Evolutionary conservation across 2,113 vertebrate genomes (phyloP).

Genomic region (Apistogramma diplotaenia): DNA sequence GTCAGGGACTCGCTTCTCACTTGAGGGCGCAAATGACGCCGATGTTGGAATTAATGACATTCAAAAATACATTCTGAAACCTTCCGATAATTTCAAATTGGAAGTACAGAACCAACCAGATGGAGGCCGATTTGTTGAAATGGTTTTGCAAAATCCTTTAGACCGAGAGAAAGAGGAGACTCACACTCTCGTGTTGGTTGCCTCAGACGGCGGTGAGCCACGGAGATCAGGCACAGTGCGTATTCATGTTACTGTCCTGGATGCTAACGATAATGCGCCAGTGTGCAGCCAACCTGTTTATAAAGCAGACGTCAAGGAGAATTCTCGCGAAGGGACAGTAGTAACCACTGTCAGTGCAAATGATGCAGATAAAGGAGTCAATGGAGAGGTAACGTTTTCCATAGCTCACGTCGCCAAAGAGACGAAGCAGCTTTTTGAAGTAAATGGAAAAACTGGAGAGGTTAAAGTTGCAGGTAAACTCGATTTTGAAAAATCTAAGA

Average conservation of each 20-base stretch:
- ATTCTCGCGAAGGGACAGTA: constrained; percentile 14
- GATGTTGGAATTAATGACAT: constrained; percentile 73
- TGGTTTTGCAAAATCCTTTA: constrained; percentile 66
- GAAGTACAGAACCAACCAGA: constrained; percentile 43
- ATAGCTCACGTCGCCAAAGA: constrained; percentile 48
- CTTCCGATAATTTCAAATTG: constrained; percentile 64
- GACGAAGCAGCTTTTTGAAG: constrained; percentile 55
- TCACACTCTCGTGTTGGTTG: constrained; percentile 59
- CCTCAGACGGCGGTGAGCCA: constrained; percentile 73
- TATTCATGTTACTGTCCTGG: constrained; percentile 67
- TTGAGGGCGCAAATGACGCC: constrained; percentile 58
- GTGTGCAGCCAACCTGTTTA: constrained; percentile 68
- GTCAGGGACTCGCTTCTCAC: constrained; percentile 39
- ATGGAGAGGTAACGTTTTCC: constrained; percentile 61
- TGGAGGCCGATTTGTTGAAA: constrained; percentile 57
- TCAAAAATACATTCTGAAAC: constrained; percentile 60
- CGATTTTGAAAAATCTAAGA: constrained; percentile 66
- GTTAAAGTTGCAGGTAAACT: constrained; percentile 53
- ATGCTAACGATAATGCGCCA: constrained; percentile 73
- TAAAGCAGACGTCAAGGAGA: constrained; percentile 51
- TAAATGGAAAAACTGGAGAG: constrained; percentile 69
- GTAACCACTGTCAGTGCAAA: constrained; percentile 57
- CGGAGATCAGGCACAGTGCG: constrained; percentile 65
- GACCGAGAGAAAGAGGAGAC: constrained; percentile 68
- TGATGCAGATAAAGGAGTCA: constrained; percentile 65